Evolutionary conservation across 1,140 invertebrate species (phyloP).

Genomic region (Chironomus striatipennis): DNA sequence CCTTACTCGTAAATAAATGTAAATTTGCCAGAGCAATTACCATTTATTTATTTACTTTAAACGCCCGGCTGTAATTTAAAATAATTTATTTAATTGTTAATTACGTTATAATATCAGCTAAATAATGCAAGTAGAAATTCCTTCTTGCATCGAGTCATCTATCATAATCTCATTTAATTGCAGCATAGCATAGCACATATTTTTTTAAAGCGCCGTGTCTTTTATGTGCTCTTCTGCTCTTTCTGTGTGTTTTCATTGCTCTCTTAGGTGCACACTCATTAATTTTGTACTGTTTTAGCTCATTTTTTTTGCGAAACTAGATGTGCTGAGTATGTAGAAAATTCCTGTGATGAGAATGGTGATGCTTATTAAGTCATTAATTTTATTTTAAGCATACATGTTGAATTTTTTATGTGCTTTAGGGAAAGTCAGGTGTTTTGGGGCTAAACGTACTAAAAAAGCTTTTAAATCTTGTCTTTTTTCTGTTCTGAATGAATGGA

Average conservation of each 20-base stretch:
- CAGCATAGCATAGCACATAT: neutral
- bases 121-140: neutral
- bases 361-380: too few species aligned
- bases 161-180: conserved; percentile 21
- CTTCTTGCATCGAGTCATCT: conserved; percentile 5
- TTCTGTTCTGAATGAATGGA: too few species aligned
- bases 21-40: conserved; percentile 23
- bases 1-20: neutral
- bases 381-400: too few species aligned
- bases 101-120: conserved; percentile 16
- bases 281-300: neutral
- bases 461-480: too few species aligned
- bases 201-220: neutral
- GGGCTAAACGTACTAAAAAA: too few species aligned
- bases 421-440: too few species aligned
- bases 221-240: neutral
- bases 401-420: too few species aligned
- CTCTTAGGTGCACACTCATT: conserved; percentile 3
- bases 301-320: too few species aligned
- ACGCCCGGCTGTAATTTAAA: conserved; percentile 18
- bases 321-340: too few species aligned
- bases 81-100: conserved; percentile 24
- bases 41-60: conserved; percentile 21
- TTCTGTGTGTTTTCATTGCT: neutral
- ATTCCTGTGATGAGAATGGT: too few species aligned